These are phyloP conservation scores for Orthonyx spaldingii DNA, from an alignment of 2,113 vertebrate species.

Conservation along the genomic window DNA sequence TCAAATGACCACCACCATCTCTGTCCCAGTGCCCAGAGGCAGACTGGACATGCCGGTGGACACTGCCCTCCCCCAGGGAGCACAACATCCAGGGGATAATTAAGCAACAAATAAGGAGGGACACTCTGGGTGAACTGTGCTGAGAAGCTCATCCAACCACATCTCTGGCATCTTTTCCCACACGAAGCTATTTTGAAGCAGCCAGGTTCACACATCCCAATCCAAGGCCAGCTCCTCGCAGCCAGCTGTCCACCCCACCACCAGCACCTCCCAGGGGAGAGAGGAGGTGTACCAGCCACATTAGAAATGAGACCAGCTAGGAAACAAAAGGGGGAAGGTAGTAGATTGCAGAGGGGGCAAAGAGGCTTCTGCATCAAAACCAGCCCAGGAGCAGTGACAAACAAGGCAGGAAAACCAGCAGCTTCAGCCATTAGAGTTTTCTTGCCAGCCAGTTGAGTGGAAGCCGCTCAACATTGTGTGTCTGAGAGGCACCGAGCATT, in stretches of 20 bases:
- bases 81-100: background rate
- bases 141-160: background rate
- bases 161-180: background rate
- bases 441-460: too few species aligned
- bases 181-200: background rate
- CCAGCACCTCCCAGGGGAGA: background rate
- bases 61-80: background rate
- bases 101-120: background rate
- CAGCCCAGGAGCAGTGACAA: background rate
- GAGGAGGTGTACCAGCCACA: background rate
- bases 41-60: rapidly evolving
- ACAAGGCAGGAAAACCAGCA: background rate
- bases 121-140: background rate
- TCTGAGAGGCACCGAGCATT: background rate
- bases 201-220: background rate
- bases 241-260: background rate
- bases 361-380: background rate
- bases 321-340: background rate
- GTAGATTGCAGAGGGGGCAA: background rate
- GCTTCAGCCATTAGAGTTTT: background rate
- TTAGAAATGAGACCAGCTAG: background rate
- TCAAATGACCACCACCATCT: background rate
- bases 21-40: background rate
- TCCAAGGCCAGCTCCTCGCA: background rate
- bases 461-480: rapidly evolving